Evolutionary conservation across 2,797 vertebrate species (phyloP), one percentile per base, ranked within the genome.

Genomic region (Molossus molossus): DNA sequence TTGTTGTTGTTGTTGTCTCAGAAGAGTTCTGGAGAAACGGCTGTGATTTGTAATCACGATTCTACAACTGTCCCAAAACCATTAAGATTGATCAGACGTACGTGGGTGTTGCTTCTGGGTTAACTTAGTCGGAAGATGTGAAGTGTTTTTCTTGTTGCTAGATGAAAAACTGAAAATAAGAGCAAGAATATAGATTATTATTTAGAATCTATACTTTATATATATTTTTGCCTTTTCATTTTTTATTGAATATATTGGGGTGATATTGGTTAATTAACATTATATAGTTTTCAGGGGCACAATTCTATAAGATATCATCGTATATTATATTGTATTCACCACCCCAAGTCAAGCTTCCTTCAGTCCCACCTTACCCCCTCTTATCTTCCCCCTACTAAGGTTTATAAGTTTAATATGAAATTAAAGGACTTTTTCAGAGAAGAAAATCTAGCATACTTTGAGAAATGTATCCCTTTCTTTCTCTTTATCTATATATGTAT

Each of bases 1-100:
- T 94, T 94, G 67, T 77, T 97, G 87, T 96, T 94, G 23, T 96
- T 97, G 80, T 97, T 93, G 84, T 96, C 72, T 89, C 91, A 90
- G 33, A 95, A 91, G 82, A 83, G 85, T 72, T 83, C 70, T 79
- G 93, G 89, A 88, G 72, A 96, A 91, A 70, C 95, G 93, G 53
- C 40, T 97, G 58, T 92, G 84, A 97, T 50, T 91, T 96, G 81
- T 94, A 89, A 83, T 92, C 57, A 70, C 9, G 90, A 50, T 96
- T 33, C 57, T 75, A 55, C 70, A 94, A 58, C 79, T 95, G 67
- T 5, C 94, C 87, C 50, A 62, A 67, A 95, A 76, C 60, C 10
- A 9, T 60, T 62, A 67, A 37, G 15, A 67, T 40, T 95, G n/a
- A 37, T 76, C 53, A 87, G 57, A 27, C 12, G 12, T 57, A 9